These are phyloP conservation scores for Cydia amplana DNA, from an alignment of 1,140 invertebrate genomes.

Conservation along the genomic window DNA sequence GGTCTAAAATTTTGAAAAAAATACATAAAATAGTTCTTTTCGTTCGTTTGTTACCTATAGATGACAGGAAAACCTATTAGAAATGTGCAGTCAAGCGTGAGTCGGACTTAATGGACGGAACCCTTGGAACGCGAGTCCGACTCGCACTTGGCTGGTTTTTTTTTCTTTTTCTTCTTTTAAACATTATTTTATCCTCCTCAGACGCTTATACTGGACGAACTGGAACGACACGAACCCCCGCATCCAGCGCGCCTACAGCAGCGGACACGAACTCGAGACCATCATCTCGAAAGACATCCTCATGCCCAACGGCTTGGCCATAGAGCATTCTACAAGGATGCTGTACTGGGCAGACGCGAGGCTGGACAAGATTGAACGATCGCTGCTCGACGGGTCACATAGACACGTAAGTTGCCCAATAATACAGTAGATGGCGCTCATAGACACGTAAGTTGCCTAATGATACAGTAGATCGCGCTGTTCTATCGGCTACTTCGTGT, in stretches of 20 bases:
- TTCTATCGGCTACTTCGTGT: too few relatives aligned
- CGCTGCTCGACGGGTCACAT: slow-evolving; percentile 87
- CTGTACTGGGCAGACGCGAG: slow-evolving; percentile 91
- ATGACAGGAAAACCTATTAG: too few relatives aligned
- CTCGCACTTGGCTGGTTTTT: too few relatives aligned
- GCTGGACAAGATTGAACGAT: slow-evolving; percentile 87
- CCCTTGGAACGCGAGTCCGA: too few relatives aligned
- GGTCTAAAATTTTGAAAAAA: too few relatives aligned
- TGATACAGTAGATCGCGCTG: too few relatives aligned
- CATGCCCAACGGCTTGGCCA: slow-evolving; percentile 90
- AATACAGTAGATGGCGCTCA: slow-evolving; percentile 54
- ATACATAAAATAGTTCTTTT: too few relatives aligned
- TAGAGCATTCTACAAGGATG: slow-evolving; percentile 86
- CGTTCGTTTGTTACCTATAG: too few relatives aligned
- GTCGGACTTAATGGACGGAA: too few relatives aligned
- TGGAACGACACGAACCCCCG: slow-evolving; percentile 87
- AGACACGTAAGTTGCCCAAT: slow-evolving; percentile 69
- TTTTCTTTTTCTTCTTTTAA: too few relatives aligned
- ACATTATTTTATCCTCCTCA: slow-evolving; percentile 42
- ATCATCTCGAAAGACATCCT: slow-evolving; percentile 88
- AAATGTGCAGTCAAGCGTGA: too few relatives aligned
- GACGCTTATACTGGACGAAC: slow-evolving; percentile 90
- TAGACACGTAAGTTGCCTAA: slow-evolving; percentile 69
- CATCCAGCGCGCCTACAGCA: slow-evolving; percentile 86
- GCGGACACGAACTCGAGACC: slow-evolving; percentile 82